A percentile compares a stretch with the other conserved stretches of the same genome.
phyloP scores from a whole-genome alignment of 2,888 invertebrate genomes.

The Ochropleura leucogaster region DNA sequence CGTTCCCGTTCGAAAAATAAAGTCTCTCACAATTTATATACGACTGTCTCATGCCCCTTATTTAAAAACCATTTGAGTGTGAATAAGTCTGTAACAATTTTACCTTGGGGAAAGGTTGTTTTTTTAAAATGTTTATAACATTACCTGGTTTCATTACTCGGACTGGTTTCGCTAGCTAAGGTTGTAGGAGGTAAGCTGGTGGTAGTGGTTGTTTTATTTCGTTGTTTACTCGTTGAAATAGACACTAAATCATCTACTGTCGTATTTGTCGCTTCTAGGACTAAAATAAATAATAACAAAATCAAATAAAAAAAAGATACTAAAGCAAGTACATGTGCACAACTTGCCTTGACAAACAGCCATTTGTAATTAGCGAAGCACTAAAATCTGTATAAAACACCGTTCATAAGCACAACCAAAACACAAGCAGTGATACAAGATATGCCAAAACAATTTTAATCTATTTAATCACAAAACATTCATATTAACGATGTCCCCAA shows the following conservation, averaged over 20 bases:
- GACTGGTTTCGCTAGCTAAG: not conserved
- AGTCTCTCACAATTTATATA: not conserved
- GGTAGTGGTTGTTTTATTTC: slow-evolving; percentile 6
- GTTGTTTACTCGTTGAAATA: not conserved
- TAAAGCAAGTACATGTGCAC: not conserved
- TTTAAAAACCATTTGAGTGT: not conserved
- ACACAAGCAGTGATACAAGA: not conserved
- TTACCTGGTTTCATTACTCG: slow-evolving; percentile 37
- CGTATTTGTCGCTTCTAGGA: slow-evolving; percentile 18
- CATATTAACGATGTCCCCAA: not conserved
- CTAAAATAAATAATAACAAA: slow-evolving; percentile 38
- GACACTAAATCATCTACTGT: slow-evolving; percentile 36
- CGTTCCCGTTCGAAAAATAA: too few relatives aligned
- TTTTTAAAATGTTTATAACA: slow-evolving; percentile 2
- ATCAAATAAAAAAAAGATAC: not conserved
- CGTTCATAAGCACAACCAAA: not conserved
- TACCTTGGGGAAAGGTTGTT: not conserved
- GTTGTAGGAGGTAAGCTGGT: slow-evolving; percentile 26
- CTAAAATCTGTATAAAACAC: not conserved
- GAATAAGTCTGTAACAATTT: not conserved
- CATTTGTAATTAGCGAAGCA: not conserved
- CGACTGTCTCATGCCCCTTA: not conserved
- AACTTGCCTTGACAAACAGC: not conserved
- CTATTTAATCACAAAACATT: slow-evolving; percentile 3
- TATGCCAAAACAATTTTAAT: not conserved